Base-by-base conservation (phyloP, 2,888 invertebrate species). In the Esperia sulphurella region DNA sequence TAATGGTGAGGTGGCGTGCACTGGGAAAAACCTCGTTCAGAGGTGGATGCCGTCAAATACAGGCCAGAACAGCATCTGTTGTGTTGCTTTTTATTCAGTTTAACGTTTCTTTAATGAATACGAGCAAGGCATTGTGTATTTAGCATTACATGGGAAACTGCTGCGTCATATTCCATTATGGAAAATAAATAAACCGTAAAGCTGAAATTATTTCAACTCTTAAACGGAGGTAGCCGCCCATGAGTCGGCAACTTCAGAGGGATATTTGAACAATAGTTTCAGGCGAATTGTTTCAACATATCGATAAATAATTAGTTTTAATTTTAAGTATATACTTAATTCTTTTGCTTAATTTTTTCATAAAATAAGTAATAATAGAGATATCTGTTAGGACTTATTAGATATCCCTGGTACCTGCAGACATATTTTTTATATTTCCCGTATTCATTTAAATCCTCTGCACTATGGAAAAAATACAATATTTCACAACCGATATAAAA, bases 111-210 rank as follows among this genome's bases (percentile, higher is more conserved):
- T 58, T 58, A 59, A 57, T 56, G 63, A 68, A 68, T 58, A 64
- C 52, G 47, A 56, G 50, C 54, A 49, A 58, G 55, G 61, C 54
- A 63, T 63, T 66, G 63, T 66, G 58, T 63, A 59, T 58, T 62
- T 55, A 53, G 59, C 61, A 58, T 57, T 58, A 57, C 57, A 62
- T 37, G 12, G 14, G 72, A 77, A 71, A 35, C 48, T 63, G 83
- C 77, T 58, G 58, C 52, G 55, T 84, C 85, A 85, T 64, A 70
- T 67, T 75, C 77, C 71, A 76, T 82, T 82, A 83, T 74, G 72
- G 75, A 79, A 77, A 81, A 79, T 76, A 83, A 83, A 83, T 78
- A 83, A 79, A 80, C 75, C 81, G 80, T 75, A 74, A 77, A 77
- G 68, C 75, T 68, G 67, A 79, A 83, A 83, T 80, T 78, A 81